Conservation (phyloP, 92 coral and sea anemone genomes). For the Umimayanthus kanabou region DNA sequence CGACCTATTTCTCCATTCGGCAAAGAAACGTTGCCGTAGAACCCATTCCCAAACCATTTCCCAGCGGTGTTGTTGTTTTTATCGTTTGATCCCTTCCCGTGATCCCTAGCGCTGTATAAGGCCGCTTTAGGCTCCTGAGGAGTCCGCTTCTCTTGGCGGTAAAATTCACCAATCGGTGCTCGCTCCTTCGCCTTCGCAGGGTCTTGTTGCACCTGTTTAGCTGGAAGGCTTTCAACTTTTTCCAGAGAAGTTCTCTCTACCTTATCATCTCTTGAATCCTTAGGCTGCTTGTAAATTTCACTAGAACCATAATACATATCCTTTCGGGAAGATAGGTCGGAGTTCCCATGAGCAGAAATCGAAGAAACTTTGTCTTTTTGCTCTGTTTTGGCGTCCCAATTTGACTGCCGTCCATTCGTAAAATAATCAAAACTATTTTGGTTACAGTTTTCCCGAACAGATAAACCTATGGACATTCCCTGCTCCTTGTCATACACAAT, state of each 20-base stretch:
- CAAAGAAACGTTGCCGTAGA: constrained; percentile 39
- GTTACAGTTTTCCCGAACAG: constrained; percentile 61
- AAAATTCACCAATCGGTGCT: background rate
- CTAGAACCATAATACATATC: background rate
- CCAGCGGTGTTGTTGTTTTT: constrained; percentile 26
- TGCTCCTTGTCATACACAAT: constrained; percentile 59
- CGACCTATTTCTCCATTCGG: constrained; percentile 50
- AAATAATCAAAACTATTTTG: constrained; percentile 56
- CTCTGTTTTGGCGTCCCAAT: constrained; percentile 35
- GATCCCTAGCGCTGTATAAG: constrained; percentile 2
- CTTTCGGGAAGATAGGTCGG: constrained; percentile 10
- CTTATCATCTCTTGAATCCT: constrained; percentile 28
- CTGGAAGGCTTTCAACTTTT: constrained; percentile 15
- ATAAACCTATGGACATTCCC: constrained; percentile 59
- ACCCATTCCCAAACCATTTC: constrained; percentile 13
- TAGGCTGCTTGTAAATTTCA: background rate
- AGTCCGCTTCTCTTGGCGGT: constrained; percentile 33
- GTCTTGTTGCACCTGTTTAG: background rate
- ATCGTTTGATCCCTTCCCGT: constrained; percentile 8
- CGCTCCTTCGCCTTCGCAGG: constrained; percentile 4
- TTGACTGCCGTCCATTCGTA: constrained; percentile 45
- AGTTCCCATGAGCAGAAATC: constrained; percentile 6
- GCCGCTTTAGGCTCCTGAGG: constrained; percentile 21
- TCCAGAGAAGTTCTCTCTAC: constrained; percentile 14
- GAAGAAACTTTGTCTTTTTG: constrained; percentile 30